phyloP scores from a whole-genome alignment of 2,113 vertebrate species.

The Onychostruthus taczanowskii region DNA sequence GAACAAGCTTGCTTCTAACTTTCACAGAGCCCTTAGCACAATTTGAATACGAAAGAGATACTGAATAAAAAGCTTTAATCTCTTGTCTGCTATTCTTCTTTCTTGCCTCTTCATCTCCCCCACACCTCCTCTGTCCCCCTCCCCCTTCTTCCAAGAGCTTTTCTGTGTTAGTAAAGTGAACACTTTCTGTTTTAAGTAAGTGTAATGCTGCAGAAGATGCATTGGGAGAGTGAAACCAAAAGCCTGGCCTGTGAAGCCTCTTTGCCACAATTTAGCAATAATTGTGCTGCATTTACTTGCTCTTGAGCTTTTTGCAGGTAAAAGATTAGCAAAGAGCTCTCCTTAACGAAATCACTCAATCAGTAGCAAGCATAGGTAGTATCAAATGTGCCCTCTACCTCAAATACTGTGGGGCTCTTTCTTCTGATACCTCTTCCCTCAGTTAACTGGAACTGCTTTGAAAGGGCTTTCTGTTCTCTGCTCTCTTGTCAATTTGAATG shows the following conservation, averaged over 20 bases:
- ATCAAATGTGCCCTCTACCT: conserved; percentile 91
- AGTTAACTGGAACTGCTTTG: conserved; percentile 89
- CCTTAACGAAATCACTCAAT: conserved; percentile 89
- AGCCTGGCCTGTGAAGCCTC: conserved; percentile 63
- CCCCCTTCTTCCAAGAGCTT: conserved; percentile 75
- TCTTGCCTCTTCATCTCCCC: conserved; percentile 77
- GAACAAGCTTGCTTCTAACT: conserved; percentile 85
- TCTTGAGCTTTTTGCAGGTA: conserved; percentile 85
- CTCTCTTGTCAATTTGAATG: conserved; percentile 96
- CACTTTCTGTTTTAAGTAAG: conserved; percentile 81
- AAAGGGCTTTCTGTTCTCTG: conserved; percentile 87
- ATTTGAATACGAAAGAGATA: conserved; percentile 90
- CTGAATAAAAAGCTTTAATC: conserved; percentile 90
- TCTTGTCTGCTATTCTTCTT: conserved; percentile 79
- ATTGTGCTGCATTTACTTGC: conserved; percentile 68
- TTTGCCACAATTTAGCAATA: conserved; percentile 70
- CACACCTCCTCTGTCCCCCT: background rate
- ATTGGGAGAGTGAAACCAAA: conserved; percentile 56
- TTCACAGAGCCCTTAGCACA: conserved; percentile 82
- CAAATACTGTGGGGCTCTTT: conserved; percentile 83
- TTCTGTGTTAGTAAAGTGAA: conserved; percentile 79
- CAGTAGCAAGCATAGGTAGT: conserved; percentile 85
- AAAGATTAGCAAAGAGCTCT: conserved; percentile 86
- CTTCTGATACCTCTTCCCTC: conserved; percentile 85
- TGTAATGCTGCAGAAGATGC: conserved; percentile 71